These are phyloP conservation scores for Danaus chrysippus DNA, from an alignment of 2,888 invertebrate species.

Conservation along the genomic window DNA sequence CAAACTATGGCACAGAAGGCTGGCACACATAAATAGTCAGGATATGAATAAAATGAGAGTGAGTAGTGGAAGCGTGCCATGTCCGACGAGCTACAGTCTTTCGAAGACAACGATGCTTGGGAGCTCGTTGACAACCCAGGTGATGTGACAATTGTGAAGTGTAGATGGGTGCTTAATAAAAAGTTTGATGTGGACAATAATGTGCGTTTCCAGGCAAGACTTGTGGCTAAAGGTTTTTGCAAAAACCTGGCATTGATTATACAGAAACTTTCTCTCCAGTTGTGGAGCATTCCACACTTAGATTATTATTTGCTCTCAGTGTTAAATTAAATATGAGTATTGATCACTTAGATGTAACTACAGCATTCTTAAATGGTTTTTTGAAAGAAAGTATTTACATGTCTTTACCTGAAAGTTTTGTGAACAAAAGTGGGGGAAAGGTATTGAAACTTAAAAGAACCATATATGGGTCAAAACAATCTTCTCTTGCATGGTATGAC, in stretches of 20 bases:
- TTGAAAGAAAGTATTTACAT: constrained; percentile 25
- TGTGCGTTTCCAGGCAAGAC: constrained; percentile 24
- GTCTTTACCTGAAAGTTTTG: constrained; percentile 24
- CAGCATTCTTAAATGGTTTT: constrained; percentile 16
- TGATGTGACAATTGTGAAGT: constrained; percentile 20
- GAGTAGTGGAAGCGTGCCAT: neutral
- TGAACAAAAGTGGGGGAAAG: constrained; percentile 24
- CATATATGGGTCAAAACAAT: constrained; percentile 10
- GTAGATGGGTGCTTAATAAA: constrained; percentile 5
- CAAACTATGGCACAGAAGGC: constrained; percentile 23
- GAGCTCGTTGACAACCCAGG: constrained; percentile 16
- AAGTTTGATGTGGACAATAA: constrained; percentile 13
- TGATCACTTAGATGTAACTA: too few relatives aligned
- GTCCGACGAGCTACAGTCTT: constrained; percentile 19
- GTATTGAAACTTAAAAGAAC: constrained; percentile 19
- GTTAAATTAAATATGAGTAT: constrained; percentile 8
- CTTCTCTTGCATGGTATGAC: constrained; percentile 2
- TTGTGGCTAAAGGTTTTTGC: constrained; percentile 28
- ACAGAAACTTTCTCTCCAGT: constrained; percentile 27
- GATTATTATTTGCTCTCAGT: too few relatives aligned
- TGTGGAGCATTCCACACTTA: constrained; percentile 14
- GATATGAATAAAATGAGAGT: constrained; percentile 20
- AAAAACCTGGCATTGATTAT: constrained; percentile 24
- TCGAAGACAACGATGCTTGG: constrained; percentile 24
- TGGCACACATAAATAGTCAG: constrained; percentile 28